Conservation (phyloP, 2,113 vertebrate species). For the Sialia sialis region DNA sequence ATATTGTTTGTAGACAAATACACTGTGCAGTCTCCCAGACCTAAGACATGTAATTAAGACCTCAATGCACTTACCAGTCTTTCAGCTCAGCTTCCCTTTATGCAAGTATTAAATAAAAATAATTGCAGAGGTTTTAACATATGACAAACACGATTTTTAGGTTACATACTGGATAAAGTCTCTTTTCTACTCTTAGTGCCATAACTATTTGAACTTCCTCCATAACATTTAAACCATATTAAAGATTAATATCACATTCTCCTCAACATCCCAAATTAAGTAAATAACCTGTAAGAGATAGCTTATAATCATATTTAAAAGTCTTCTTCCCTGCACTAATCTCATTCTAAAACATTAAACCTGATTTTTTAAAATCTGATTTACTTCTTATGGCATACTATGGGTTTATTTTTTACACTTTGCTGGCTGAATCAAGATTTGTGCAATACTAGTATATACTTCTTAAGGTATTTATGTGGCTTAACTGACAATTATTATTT, state of each 20-base stretch:
- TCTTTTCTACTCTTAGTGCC: not conserved
- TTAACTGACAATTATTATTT: not conserved
- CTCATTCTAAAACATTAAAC: slow-evolving; percentile 14
- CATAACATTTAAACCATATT: not conserved
- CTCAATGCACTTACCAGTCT: not conserved
- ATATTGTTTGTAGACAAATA: not conserved
- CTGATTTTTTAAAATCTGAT: slow-evolving; percentile 7
- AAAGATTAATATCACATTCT: slow-evolving; percentile 2
- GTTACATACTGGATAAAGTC: not conserved
- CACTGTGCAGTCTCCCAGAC: not conserved
- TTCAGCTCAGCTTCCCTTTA: not conserved
- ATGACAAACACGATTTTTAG: not conserved
- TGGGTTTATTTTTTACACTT: not conserved
- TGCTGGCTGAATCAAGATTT: not conserved
- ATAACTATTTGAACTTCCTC: not conserved
- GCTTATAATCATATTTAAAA: slow-evolving; percentile 18
- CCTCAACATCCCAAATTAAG: slow-evolving; percentile 4
- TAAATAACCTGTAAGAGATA: not conserved
- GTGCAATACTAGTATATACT: not conserved
- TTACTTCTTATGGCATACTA: not conserved
- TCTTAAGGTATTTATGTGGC: not conserved
- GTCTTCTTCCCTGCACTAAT: not conserved
- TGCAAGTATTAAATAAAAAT: not conserved
- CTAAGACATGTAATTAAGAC: not conserved
- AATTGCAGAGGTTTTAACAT: not conserved